Percentiles rank a stretch among this genome's conserved stretches.
These are phyloP conservation scores for Parazoanthus atlanticus DNA, from an alignment of 92 coral and sea anemone genomes.

Conservation along the genomic window DNA sequence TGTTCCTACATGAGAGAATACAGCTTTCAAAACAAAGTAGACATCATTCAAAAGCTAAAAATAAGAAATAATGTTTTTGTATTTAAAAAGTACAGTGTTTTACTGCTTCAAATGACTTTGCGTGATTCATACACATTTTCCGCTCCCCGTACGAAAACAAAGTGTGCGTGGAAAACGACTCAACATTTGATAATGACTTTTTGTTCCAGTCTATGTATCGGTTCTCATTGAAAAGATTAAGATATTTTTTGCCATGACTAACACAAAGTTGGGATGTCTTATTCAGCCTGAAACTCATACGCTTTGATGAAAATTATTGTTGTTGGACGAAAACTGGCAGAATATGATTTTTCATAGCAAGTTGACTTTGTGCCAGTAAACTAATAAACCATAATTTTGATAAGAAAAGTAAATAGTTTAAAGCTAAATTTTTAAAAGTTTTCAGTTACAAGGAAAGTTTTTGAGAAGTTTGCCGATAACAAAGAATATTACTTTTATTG, in stretches of 20 bases:
- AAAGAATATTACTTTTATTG: too few relatives aligned
- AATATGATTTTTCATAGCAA: neutral
- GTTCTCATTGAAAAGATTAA: neutral
- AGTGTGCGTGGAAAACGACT: neutral
- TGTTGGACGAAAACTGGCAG: neutral
- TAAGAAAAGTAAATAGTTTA: too few relatives aligned
- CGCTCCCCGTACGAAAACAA: neutral
- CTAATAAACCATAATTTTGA: neutral
- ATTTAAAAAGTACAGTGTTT: neutral
- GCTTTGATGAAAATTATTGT: neutral
- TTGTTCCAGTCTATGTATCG: neutral
- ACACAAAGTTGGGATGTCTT: neutral
- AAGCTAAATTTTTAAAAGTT: neutral
- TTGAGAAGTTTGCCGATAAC: neutral
- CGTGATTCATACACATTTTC: too few relatives aligned
- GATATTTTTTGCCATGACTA: neutral
- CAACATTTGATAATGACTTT: neutral
- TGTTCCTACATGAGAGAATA: slow-evolving; percentile 2
- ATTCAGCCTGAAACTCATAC: neutral
- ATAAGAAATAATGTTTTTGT: neutral
- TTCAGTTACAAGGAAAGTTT: neutral
- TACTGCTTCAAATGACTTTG: neutral
- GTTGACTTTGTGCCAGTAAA: neutral
- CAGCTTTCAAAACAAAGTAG: neutral
- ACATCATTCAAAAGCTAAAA: neutral